These are phyloP conservation scores for Pararge aegeria DNA, from an alignment of 1,140 invertebrate genomes.

Conservation along the genomic window DNA sequence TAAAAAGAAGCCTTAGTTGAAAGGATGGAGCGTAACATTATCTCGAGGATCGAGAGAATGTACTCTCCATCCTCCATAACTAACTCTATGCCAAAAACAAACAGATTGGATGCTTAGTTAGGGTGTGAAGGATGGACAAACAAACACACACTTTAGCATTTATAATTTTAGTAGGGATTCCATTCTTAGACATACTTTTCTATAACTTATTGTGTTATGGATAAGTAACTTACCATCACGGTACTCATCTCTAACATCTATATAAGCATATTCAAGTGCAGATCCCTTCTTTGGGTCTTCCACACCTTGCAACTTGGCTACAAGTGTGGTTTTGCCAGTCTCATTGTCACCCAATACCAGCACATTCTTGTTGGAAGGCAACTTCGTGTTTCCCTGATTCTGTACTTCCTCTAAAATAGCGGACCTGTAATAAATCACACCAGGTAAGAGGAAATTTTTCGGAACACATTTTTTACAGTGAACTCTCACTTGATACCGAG, in stretches of 20 bases:
- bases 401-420: constrained; percentile 96
- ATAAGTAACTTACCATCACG: constrained; percentile 90
- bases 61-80: no score
- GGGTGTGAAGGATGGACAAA: no score
- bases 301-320: constrained; percentile 95
- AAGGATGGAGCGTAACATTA: no score
- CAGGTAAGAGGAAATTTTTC: constrained; percentile 4
- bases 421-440: constrained; percentile 84
- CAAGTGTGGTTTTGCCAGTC: constrained; percentile 98
- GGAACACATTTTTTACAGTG: background rate
- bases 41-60: no score
- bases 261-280: constrained; percentile 98
- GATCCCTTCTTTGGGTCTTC: constrained; percentile 98
- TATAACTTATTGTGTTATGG: background rate
- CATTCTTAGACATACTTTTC: no score
- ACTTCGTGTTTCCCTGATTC: constrained; percentile 95
- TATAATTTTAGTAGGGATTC: no score
- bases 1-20: no score
- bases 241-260: constrained; percentile 99
- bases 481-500: constrained; percentile 6
- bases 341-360: constrained; percentile 96
- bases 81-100: no score
- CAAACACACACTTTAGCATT: no score
- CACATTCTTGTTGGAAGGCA: constrained; percentile 95
- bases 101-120: no score